phyloP scores from a whole-genome alignment of 2,888 invertebrate species.

The Brenthis daphne region DNA sequence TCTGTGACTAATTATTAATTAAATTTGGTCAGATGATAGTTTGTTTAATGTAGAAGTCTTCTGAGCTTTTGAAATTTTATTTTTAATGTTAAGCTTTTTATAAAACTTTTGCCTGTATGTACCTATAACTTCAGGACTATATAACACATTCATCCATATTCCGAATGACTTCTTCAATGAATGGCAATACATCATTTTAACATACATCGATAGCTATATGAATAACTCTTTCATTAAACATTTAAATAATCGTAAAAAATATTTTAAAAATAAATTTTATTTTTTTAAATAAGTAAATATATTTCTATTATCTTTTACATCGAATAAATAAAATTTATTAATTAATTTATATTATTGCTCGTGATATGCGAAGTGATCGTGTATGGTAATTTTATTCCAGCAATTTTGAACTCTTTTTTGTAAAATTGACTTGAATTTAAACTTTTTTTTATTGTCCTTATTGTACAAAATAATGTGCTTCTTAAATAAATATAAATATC shows the following conservation, averaged over 20 bases:
- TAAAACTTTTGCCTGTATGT: too few relatives aligned
- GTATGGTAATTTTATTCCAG: background rate
- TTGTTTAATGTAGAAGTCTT: too few relatives aligned
- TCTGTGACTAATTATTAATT: too few relatives aligned
- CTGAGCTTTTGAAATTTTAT: too few relatives aligned
- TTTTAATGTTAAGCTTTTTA: too few relatives aligned
- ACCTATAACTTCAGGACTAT: too few relatives aligned
- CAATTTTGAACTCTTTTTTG: slow-evolving; percentile 23
- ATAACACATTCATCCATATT: too few relatives aligned
- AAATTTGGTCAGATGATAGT: too few relatives aligned
- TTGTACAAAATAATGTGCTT: slow-evolving; percentile 29
- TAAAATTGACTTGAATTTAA: slow-evolving; percentile 34
- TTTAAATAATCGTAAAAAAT: slow-evolving; percentile 26
- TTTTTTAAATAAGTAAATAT: slow-evolving; percentile 27
- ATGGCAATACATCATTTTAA: background rate
- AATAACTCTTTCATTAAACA: background rate
- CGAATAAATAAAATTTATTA: slow-evolving; percentile 33
- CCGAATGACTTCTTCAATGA: too few relatives aligned
- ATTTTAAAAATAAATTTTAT: slow-evolving; percentile 18
- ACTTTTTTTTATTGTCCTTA: slow-evolving; percentile 36
- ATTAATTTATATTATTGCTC: slow-evolving; percentile 36
- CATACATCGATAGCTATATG: background rate
- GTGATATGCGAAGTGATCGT: slow-evolving; percentile 40
- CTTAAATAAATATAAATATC: slow-evolving; percentile 20
- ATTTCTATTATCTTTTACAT: slow-evolving; percentile 12